Evolutionary conservation across 1,140 invertebrate genomes (phyloP).

Genomic region (Sipha flava): DNA sequence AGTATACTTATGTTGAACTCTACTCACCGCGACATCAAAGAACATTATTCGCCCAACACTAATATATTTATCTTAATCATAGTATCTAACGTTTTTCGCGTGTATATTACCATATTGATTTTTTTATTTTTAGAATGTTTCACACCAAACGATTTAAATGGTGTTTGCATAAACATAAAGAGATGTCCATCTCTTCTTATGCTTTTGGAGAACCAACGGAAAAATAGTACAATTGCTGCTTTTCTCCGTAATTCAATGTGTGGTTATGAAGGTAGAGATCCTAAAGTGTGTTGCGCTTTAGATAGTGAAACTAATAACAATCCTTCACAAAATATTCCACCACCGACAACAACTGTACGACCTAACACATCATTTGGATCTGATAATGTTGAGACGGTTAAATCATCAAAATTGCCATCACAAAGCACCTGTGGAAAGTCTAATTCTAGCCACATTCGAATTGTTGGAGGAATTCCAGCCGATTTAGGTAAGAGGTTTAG

Average conservation of each 20-base stretch:
- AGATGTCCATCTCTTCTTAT: conserved; percentile 41
- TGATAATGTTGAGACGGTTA: too few species aligned
- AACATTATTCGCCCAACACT: too few species aligned
- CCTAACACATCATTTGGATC: too few species aligned
- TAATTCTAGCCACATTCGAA: background rate
- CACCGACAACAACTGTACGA: background rate
- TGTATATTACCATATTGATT: too few species aligned
- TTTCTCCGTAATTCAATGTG: conserved; percentile 46
- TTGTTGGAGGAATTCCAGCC: conserved; percentile 34
- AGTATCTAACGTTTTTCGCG: too few species aligned
- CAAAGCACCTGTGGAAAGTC: background rate
- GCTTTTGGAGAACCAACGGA: conserved; percentile 34
- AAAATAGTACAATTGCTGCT: conserved; percentile 36
- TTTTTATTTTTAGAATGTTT: conserved; percentile 36
- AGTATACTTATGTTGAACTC: too few species aligned
- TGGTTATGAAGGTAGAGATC: conserved; percentile 47
- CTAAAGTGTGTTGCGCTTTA: conserved; percentile 50
- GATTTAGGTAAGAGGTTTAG: conserved; percentile 25
- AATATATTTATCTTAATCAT: too few species aligned
- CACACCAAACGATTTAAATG: conserved; percentile 41
- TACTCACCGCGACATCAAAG: too few species aligned
- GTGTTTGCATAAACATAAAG: conserved; percentile 44
- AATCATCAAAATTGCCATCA: background rate
- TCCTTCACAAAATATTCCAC: too few species aligned
- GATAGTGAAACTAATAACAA: too few species aligned